phyloP scores from a whole-genome alignment of 2,888 invertebrate genomes.

The Lingula anatina region DNA sequence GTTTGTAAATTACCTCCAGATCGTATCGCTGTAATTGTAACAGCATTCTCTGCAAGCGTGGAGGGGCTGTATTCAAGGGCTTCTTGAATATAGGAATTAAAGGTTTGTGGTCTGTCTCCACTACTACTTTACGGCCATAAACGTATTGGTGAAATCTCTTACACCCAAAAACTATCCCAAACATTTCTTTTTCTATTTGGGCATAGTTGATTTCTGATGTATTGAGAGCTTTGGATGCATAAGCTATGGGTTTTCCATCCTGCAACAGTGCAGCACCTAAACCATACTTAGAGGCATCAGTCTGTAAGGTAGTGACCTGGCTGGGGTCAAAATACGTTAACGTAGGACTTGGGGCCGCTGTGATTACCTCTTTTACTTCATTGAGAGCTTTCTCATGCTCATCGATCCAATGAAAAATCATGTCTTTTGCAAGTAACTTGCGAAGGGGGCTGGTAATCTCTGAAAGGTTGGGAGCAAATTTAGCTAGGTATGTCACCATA shows the following conservation, averaged over 20 bases:
- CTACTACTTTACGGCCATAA: no score
- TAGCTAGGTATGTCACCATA: constrained; percentile 7
- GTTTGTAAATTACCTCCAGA: neutral
- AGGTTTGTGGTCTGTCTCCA: no score
- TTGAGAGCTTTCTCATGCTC: constrained; percentile 7
- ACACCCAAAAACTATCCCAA: no score
- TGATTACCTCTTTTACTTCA: constrained; percentile 5
- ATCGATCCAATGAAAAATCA: constrained; percentile 5
- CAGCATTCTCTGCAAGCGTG: constrained; percentile 6
- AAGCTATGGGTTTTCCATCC: constrained; percentile 8
- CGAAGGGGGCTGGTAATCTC: constrained; percentile 8
- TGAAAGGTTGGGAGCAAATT: constrained; percentile 11
- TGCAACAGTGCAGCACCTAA: constrained; percentile 10
- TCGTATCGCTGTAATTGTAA: constrained; percentile 3
- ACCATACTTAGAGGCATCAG: constrained; percentile 9
- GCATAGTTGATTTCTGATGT: constrained; percentile 4
- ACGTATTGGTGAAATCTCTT: no score
- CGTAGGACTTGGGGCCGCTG: constrained; percentile 6
- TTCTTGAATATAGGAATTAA: constrained; percentile 4
- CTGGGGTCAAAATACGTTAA: constrained; percentile 5
- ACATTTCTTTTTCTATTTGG: no score
- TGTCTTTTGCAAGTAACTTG: constrained; percentile 5
- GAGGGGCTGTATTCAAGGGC: constrained; percentile 1
- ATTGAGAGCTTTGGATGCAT: constrained; percentile 8
- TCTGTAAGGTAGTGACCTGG: constrained; percentile 5